These are phyloP conservation scores for Pemphigus obesinymphae DNA, from an alignment of 1,140 invertebrate species.

Conservation along the genomic window DNA sequence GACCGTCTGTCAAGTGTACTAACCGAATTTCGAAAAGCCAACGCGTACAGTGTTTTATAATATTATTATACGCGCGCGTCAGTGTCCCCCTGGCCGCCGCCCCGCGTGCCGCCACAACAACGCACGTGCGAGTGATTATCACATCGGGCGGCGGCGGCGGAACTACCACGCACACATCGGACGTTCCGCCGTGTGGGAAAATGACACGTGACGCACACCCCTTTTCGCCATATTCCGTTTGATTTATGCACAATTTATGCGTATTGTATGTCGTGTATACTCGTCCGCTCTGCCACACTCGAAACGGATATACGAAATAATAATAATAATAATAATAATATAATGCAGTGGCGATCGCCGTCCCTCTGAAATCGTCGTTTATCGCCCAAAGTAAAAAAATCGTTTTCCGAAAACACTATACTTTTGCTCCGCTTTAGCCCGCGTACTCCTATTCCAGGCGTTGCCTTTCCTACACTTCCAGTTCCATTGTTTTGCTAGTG, in stretches of 20 bases:
- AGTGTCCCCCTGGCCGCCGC: background rate
- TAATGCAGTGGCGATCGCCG: too few relatives aligned
- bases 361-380: too few relatives aligned
- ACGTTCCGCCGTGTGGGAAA: constrained; percentile 14
- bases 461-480: too few relatives aligned
- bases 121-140: constrained; percentile 40
- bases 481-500: too few relatives aligned
- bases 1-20: constrained; percentile 34
- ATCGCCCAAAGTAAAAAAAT: too few relatives aligned
- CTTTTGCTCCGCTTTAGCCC: too few relatives aligned
- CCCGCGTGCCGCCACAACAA: background rate
- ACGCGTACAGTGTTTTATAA: too few relatives aligned
- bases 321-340: background rate
- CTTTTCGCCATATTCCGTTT: background rate
- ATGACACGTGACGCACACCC: constrained; percentile 36
- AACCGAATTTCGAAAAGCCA: constrained; percentile 24
- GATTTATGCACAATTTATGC: constrained; percentile 15
- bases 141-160: background rate
- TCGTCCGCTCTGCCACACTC: background rate
- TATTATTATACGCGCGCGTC: too few relatives aligned
- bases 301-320: background rate
- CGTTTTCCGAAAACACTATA: too few relatives aligned
- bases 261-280: background rate
- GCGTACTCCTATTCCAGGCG: too few relatives aligned
- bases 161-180: too few relatives aligned